phyloP scores from a whole-genome alignment of 2,113 vertebrate genomes.

The Neofelis nebulosa region DNA sequence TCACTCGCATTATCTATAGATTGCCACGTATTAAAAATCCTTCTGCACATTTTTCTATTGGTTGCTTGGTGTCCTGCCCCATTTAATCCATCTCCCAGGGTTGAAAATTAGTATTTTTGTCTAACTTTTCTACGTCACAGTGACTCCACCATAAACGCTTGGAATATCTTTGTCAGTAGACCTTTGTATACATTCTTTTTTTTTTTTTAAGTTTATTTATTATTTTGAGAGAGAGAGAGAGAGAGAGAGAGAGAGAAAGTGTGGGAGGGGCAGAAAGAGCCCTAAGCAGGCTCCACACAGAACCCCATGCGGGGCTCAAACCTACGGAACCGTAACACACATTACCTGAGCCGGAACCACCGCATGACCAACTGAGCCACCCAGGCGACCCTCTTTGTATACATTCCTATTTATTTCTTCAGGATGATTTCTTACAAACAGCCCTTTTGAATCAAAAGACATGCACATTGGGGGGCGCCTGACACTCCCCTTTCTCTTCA shows the following conservation, averaged over 20 bases:
- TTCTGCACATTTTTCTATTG: not conserved
- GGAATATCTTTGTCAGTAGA: not conserved
- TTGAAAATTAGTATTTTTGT: not conserved
- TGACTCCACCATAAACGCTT: not conserved
- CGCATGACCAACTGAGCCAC: too few species aligned
- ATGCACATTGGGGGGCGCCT: too few species aligned
- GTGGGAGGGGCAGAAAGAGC: too few species aligned
- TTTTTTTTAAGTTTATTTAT: too few species aligned
- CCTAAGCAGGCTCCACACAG: too few species aligned
- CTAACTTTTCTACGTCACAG: not conserved
- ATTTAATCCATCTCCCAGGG: not conserved
- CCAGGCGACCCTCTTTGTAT: not conserved
- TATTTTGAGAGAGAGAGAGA: too few species aligned
- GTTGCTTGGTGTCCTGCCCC: not conserved
- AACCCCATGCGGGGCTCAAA: too few species aligned
- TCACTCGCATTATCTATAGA: not conserved
- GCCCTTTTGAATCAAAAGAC: not conserved
- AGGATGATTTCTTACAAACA: not conserved
- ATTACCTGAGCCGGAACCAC: too few species aligned
- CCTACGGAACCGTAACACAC: too few species aligned
- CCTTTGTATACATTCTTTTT: not conserved
- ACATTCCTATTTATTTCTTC: not conserved
- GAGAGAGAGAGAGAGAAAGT: too few species aligned
- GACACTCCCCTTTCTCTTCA: not conserved
- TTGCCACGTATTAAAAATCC: not conserved